Evolutionary conservation across 1,140 invertebrate species (phyloP), one percentile per base, ranked within the genome.

Genomic region (Trissolcus basalis): DNA sequence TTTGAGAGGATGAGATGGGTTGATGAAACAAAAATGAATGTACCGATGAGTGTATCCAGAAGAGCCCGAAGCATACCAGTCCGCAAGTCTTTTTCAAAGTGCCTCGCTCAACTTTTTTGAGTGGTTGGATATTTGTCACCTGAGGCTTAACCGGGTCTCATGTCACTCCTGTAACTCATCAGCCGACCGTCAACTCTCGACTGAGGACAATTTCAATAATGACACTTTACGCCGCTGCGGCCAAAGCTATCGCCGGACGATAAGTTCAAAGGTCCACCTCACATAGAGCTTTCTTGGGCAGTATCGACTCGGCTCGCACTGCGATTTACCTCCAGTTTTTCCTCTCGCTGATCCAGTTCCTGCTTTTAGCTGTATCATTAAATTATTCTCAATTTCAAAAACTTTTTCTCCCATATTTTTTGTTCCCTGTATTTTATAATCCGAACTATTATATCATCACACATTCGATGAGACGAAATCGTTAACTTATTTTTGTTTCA

Each of bases 1-100:
- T 39, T 3, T 9, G 9, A 9, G 9, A 11, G 9, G n/a, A n/a
- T 11, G 9, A 39, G 36, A 9, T 39, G 36, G 3, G 9, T 39
- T 39, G 36, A n/a, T 11, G n/a, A 11, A 39, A 39, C 9, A 43
- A 39, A 32, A 61, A 63, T 43, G 10, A 70, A 67, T 77, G 68
- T 87, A 86, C 84, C 86, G 63, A 77, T 80, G 27, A 85, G 53
- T 47, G 56, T 78, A 41, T 81, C 71, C 71, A 84, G 77, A 73
- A 87, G 77, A 64, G 77, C 77, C 39, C 83, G 83, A 71, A 87
- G 58, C 85, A 86, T 86, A 82, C 79, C 83, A 81, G 63, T 68
- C 55, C 32, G 14, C 41, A 16, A n/a, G 11, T 32, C 43, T 44
- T 43, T 43, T 44, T 44, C 12, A 44, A 13, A 13, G 7, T 12